Evolutionary conservation across 2,113 vertebrate genomes (phyloP).

Genomic region (Mormyrus iriodes): DNA sequence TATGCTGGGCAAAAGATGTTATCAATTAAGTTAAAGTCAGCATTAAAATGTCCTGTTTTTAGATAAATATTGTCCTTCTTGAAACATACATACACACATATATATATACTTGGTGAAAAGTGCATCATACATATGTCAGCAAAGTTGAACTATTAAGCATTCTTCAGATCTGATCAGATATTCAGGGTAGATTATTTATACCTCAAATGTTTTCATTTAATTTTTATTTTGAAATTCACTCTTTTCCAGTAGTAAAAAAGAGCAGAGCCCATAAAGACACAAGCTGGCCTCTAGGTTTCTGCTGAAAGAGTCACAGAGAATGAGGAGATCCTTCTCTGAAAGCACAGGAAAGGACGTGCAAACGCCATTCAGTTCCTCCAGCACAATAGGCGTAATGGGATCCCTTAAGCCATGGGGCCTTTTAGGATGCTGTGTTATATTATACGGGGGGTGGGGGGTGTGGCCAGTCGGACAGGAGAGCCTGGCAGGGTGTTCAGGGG

Average conservation of each 20-base stretch:
- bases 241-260: not conserved
- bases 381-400: slow-evolving; percentile 60
- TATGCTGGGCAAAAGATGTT: not conserved
- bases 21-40: not conserved
- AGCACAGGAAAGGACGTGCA: slow-evolving; percentile 57
- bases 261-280: slow-evolving; percentile 34
- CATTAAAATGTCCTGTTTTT: not conserved
- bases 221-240: slow-evolving; percentile 28
- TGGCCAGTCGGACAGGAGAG: not conserved
- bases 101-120: not conserved
- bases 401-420: slow-evolving; percentile 37
- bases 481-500: not conserved
- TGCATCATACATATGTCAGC: not conserved
- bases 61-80: not conserved
- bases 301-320: slow-evolving; percentile 53
- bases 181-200: not conserved
- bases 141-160: not conserved
- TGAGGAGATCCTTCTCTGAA: slow-evolving; percentile 56
- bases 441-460: slow-evolving; percentile 27
- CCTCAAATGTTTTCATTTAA: not conserved
- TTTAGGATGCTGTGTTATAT: slow-evolving; percentile 50
- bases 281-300: slow-evolving; percentile 43
- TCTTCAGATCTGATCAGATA: too few relatives aligned
- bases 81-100: not conserved
- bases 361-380: slow-evolving; percentile 56